A percentile compares a stretch with the other conserved stretches of the same genome.
Evolutionary conservation across 92 coral and sea anemone genomes (phyloP).

Genomic region (Pocillopora grandis): DNA sequence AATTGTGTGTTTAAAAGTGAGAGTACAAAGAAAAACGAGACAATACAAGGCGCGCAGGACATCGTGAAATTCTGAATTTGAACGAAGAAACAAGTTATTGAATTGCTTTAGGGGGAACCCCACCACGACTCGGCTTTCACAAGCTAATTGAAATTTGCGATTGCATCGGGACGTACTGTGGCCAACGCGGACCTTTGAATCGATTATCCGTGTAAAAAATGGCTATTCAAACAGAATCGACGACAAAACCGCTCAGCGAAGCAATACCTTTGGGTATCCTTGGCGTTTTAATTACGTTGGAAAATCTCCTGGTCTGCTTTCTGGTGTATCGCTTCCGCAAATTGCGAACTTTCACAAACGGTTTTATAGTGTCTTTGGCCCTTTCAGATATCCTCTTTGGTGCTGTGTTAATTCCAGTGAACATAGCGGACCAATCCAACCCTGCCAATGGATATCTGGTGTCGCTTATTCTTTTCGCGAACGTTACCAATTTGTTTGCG

Average conservation of each 20-base stretch:
- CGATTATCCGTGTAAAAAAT: conserved; percentile 30
- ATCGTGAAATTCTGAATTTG: not conserved
- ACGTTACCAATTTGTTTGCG: conserved; percentile 81
- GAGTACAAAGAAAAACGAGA: not conserved
- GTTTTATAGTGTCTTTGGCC: conserved; percentile 78
- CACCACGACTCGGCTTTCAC: conserved; percentile 20
- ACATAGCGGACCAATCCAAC: conserved; percentile 39
- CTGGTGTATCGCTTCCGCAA: conserved; percentile 74
- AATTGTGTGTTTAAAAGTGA: not conserved
- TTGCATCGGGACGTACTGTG: conserved; percentile 13
- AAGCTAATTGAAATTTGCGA: conserved; percentile 30
- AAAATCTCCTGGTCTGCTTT: conserved; percentile 73
- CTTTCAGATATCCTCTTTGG: conserved; percentile 79
- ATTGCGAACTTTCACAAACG: conserved; percentile 71
- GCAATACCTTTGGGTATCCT: conserved; percentile 62
- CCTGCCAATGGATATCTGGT: conserved; percentile 49
- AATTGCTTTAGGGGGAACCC: conserved; percentile 10
- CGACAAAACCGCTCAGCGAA: conserved; percentile 40
- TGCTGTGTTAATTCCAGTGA: conserved; percentile 69
- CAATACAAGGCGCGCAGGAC: not conserved
- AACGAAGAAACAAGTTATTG: not conserved
- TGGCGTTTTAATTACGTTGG: conserved; percentile 67
- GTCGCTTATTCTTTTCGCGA: conserved; percentile 71
- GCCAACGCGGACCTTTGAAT: conserved; percentile 2
- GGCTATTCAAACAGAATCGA: conserved; percentile 21